phyloP scores from a whole-genome alignment of 2,113 vertebrate species.

The Pomatorhinus ruficollis region DNA sequence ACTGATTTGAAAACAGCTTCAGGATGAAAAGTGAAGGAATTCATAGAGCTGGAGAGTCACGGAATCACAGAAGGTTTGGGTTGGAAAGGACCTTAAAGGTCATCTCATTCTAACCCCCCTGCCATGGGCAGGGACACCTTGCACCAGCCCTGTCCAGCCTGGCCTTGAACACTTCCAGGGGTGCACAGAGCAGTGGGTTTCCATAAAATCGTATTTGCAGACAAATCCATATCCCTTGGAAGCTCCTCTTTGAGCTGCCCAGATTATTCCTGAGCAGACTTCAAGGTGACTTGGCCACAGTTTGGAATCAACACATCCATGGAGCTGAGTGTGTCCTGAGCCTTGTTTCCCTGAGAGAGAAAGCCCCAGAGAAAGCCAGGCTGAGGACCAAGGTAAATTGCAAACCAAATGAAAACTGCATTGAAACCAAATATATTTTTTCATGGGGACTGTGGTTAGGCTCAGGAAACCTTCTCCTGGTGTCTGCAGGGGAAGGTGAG shows the following conservation, averaged over 20 bases:
- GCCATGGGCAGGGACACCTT: not conserved
- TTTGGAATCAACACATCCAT: not conserved
- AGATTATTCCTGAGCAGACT: not conserved
- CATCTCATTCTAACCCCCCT: no score
- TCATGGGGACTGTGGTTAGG: not conserved
- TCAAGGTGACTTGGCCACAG: not conserved
- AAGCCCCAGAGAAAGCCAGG: not conserved
- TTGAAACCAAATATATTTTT: not conserved
- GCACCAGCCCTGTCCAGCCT: not conserved
- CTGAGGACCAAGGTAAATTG: not conserved
- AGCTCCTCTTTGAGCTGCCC: not conserved
- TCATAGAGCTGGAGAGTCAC: not conserved
- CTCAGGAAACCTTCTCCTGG: not conserved
- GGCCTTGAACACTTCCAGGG: not conserved
- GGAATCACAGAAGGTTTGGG: not conserved
- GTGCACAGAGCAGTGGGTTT: not conserved
- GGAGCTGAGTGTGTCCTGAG: not conserved
- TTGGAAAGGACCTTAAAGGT: not conserved
- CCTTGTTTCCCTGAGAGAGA: rapidly evolving
- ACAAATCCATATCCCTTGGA: not conserved
- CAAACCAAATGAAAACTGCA: not conserved
- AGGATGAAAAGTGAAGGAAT: not conserved
- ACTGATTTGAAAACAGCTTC: not conserved
- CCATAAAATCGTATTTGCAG: not conserved
- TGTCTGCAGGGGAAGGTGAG: not conserved